A percentile compares a stretch with the other conserved stretches of the same genome.
Evolutionary conservation across 2,888 invertebrate genomes (phyloP).

Genomic region (Spialia ferax): DNA sequence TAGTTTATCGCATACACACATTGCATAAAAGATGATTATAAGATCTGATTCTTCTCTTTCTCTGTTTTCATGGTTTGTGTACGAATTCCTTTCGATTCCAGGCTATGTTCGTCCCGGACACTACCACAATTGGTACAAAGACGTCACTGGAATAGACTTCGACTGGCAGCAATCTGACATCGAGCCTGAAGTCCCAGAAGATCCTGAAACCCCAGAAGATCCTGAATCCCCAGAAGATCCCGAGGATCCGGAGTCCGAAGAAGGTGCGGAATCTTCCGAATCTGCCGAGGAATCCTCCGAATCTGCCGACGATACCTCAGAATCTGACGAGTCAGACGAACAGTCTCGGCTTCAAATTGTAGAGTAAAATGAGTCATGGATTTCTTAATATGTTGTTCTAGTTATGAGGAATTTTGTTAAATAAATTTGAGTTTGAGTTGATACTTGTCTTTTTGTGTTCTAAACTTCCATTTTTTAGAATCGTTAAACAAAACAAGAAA

Average conservation of each 20-base stretch:
- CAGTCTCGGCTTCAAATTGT: background rate
- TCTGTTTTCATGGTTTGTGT: no score
- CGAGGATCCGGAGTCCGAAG: background rate
- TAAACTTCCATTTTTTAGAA: no score
- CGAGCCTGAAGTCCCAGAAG: slow-evolving; percentile 5
- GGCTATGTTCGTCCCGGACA: slow-evolving; percentile 58
- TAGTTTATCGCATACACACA: no score
- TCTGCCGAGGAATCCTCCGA: no score
- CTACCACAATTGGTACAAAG: slow-evolving; percentile 55
- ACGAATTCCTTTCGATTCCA: slow-evolving; percentile 39
- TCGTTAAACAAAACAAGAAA: no score
- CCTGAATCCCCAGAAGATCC: background rate
- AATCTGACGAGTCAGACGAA: background rate
- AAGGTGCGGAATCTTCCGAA: background rate
- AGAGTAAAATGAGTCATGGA: background rate
- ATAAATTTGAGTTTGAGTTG: no score
- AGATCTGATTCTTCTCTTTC: no score
- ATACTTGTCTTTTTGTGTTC: no score
- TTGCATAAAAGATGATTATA: no score
- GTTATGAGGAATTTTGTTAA: no score
- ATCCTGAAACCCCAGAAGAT: background rate
- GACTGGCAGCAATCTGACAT: slow-evolving; percentile 50
- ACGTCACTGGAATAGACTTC: slow-evolving; percentile 52
- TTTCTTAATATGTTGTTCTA: no score
- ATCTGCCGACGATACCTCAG: no score